Conservation (phyloP, 2,797 vertebrate genomes). For the Melanotaenia maccullochi region DNA sequence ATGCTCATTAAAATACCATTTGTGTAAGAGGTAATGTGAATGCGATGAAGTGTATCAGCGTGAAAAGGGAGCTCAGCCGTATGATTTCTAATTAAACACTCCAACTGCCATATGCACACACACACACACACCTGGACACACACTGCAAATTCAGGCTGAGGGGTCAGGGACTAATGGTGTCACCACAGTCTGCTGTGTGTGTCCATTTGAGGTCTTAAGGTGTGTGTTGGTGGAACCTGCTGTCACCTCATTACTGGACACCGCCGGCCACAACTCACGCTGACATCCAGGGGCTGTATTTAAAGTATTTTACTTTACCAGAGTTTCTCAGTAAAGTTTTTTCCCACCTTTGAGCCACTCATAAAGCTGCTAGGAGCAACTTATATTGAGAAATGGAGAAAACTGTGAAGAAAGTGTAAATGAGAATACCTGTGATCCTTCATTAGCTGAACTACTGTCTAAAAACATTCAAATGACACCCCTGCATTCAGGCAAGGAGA, state of each 20-base stretch:
- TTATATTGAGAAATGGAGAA: constrained; percentile 22
- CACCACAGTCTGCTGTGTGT: constrained; percentile 46
- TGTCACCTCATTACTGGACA: constrained; percentile 78
- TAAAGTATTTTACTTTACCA: constrained; percentile 50
- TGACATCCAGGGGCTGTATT: constrained; percentile 68
- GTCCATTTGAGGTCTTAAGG: constrained; percentile 48
- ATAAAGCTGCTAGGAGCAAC: constrained; percentile 39
- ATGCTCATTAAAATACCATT: constrained; percentile 61
- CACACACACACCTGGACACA: constrained; percentile 31
- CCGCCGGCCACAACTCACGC: constrained; percentile 63
- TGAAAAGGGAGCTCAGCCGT: constrained; percentile 41
- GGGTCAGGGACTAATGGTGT: constrained; percentile 70
- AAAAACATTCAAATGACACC: background rate
- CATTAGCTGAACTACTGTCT: background rate
- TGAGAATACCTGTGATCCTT: background rate
- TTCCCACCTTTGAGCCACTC: constrained; percentile 30
- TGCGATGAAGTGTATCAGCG: constrained; percentile 35
- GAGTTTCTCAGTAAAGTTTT: constrained; percentile 55
- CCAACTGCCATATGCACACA: constrained; percentile 22
- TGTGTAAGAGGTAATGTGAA: constrained; percentile 51
- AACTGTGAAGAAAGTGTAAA: constrained; percentile 18
- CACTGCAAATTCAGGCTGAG: constrained; percentile 33
- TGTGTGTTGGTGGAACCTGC: constrained; percentile 71
- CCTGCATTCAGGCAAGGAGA: background rate
- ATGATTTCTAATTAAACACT: constrained; percentile 55